A percentile compares a stretch with the other conserved stretches of the same genome.
Evolutionary conservation across 2,888 invertebrate genomes (phyloP).

Genomic region (Philereme vetulata): DNA sequence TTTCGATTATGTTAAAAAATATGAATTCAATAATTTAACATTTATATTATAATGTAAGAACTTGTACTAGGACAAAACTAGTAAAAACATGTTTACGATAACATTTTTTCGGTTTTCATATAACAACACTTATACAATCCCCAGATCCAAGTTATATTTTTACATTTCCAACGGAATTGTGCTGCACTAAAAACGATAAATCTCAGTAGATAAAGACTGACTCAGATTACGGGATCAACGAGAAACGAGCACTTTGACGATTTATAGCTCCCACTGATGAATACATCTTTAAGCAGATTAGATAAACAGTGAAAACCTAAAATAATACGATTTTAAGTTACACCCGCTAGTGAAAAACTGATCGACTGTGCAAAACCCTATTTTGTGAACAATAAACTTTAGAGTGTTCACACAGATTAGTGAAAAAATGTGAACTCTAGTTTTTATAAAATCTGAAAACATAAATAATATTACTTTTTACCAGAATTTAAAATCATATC

Average conservation of each 20-base stretch:
- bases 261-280: slow-evolving; percentile 24
- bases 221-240: slow-evolving; percentile 43
- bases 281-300: slow-evolving; percentile 9
- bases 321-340: not conserved
- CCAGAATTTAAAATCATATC: slow-evolving; percentile 6
- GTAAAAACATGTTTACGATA: too few relatives aligned
- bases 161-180: slow-evolving; percentile 32
- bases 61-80: too few relatives aligned
- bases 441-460: too few relatives aligned
- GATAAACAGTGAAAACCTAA: slow-evolving; percentile 1
- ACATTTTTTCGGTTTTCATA: too few relatives aligned
- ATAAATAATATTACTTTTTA: too few relatives aligned
- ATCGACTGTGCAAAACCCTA: not conserved
- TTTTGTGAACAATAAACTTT: too few relatives aligned
- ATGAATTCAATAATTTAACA: too few relatives aligned
- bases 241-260: slow-evolving; percentile 19
- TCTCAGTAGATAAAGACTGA: slow-evolving; percentile 49
- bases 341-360: not conserved
- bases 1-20: too few relatives aligned
- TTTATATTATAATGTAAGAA: too few relatives aligned
- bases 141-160: slow-evolving; percentile 58
- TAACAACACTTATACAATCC: too few relatives aligned
- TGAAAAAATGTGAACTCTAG: too few relatives aligned
- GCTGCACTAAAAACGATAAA: slow-evolving; percentile 44
- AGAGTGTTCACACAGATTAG: too few relatives aligned